A percentile compares a stretch with the other conserved stretches of the same genome.
These are phyloP conservation scores for Pomacea canaliculata DNA, from an alignment of 2,888 invertebrate species.

Conservation along the genomic window DNA sequence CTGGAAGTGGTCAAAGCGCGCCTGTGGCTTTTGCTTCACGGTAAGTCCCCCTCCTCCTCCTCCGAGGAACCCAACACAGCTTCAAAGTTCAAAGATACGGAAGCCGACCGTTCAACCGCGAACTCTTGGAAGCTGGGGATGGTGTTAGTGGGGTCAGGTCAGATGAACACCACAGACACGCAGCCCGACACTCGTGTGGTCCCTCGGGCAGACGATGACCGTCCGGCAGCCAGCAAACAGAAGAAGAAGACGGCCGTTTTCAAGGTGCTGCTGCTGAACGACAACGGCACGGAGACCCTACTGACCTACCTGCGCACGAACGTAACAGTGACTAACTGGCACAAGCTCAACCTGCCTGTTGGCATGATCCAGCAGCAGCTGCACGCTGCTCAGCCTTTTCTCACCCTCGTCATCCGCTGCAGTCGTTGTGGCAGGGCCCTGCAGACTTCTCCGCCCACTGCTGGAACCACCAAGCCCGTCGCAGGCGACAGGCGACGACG, in stretches of 20 bases:
- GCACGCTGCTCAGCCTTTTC: conserved; percentile 8
- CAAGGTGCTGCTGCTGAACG: conserved; percentile 21
- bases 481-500: neutral
- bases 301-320: conserved; percentile 32
- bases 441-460: conserved; percentile 15
- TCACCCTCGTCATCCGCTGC: conserved; percentile 29
- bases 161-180: neutral
- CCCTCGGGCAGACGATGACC: neutral
- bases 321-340: conserved; percentile 32
- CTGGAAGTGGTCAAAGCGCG: conserved; percentile 22
- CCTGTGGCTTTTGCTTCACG: conserved; percentile 15
- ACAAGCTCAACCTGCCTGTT: conserved; percentile 32
- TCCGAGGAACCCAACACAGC: neutral
- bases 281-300: conserved; percentile 16
- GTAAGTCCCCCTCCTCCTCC: neutral
- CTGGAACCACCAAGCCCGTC: neutral
- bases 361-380: conserved; percentile 27
- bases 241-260: conserved; percentile 16
- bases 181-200: neutral
- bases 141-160: neutral
- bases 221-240: neutral
- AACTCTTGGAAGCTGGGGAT: too few relatives aligned
- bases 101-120: too few relatives aligned
- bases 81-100: neutral
- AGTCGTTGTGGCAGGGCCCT: conserved; percentile 25